Evolutionary conservation across 2,797 vertebrate genomes (phyloP).

Genomic region (Anguilla megastoma): DNA sequence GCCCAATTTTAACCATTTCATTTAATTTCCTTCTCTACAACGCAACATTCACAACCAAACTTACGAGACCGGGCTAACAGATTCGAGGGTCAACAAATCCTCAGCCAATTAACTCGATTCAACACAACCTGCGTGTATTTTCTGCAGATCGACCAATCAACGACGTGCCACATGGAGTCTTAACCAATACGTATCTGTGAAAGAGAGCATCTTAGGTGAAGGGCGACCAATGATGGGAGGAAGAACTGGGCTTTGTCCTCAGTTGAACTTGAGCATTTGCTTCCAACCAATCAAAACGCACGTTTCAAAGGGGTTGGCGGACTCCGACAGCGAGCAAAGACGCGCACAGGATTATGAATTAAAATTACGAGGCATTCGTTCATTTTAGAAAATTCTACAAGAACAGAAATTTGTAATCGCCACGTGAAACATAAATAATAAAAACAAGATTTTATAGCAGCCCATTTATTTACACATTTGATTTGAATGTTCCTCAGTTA

Average conservation of each 20-base stretch:
- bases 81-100: conserved; percentile 39
- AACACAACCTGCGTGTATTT: conserved; percentile 10
- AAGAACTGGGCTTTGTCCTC: conserved; percentile 32
- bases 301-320: not conserved
- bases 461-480: too few species aligned
- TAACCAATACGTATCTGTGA: conserved; percentile 29
- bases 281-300: conserved; percentile 2
- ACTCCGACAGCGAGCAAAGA: not conserved
- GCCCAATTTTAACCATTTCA: conserved; percentile 44
- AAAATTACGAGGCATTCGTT: not conserved
- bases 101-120: not conserved
- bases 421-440: too few species aligned
- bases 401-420: too few species aligned
- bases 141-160: conserved; percentile 36
- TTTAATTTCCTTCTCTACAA: conserved; percentile 20
- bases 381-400: not conserved
- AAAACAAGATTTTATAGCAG: too few species aligned
- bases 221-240: conserved; percentile 27
- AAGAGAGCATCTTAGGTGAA: conserved; percentile 29
- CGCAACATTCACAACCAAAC: conserved; percentile 18
- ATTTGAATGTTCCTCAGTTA: too few species aligned
- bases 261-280: not conserved
- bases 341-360: not conserved
- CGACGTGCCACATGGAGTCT: not conserved
- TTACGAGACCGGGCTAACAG: not conserved